Base-by-base conservation (phyloP, 2,797 vertebrate genomes). In the Oceanodroma leucorhoa region DNA sequence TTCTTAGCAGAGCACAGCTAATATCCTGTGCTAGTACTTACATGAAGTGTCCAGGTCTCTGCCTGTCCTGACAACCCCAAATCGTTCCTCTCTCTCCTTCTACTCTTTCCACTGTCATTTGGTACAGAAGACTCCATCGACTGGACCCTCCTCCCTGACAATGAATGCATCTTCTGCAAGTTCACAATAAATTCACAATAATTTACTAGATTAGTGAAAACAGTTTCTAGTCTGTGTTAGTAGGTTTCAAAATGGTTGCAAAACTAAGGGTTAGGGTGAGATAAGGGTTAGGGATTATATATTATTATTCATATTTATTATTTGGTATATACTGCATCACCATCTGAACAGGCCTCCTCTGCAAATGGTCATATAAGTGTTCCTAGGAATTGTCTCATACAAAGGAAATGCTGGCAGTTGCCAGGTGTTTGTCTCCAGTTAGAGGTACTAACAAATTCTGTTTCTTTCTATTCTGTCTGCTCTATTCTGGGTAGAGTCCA, bases 361-460 rank as follows among this genome's bases (percentile, higher is more conserved):
- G 26, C n/a, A 38, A 0, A 50, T 29, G 29, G 38, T 11, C 5
- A 1, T 29, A 0, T 5, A 50, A 46, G 13, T 40, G 23, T 21
- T 55, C 26, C 26, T 34, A 34, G 43, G 41, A 83, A 36, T 60
- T 45, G n/a, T 40, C 36, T 88, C 24, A 29, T 14, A 17, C 19
- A 57, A 43, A 65, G 41, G 41, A 72, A 87, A 45, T 41, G 27
- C 27, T 87, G 62, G 32, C 27, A 88, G 51, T 60, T 90, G 22
- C 19, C 64, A 58, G 55, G 15, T 70, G 45, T 51, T 73, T 38
- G 50, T 73, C 32, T 83, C 14, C 26, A 30, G 10, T 75, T 83
- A 51, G 22, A 43, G 45, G 7, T 29, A 30, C 29, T 41, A 61
- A 46, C 9, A 67, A 54, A 71, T 73, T 48, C 12, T 57, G 4